Conservation (phyloP, 2,888 invertebrate species). For the Andrena camellia region DNA sequence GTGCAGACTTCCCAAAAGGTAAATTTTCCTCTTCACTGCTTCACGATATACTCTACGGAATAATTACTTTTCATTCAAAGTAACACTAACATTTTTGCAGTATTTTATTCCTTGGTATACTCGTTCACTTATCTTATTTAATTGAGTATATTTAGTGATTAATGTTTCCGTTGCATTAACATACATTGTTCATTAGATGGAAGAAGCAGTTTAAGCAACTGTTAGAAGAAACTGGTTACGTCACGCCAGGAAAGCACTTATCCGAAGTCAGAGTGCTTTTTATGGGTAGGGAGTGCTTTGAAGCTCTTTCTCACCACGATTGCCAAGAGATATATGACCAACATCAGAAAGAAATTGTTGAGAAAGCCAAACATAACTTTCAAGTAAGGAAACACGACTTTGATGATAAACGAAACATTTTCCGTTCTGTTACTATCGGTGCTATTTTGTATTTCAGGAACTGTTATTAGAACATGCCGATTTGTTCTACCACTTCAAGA, state of each 20-base stretch:
- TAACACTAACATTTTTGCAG: slow-evolving; percentile 47
- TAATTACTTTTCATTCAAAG: slow-evolving; percentile 25
- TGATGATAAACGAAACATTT: not conserved
- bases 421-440: not conserved
- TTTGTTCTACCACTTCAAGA: slow-evolving; percentile 96
- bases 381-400: slow-evolving; percentile 86
- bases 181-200: slow-evolving; percentile 88
- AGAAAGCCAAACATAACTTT: slow-evolving; percentile 95
- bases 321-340: slow-evolving; percentile 97
- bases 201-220: slow-evolving; percentile 97
- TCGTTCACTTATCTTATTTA: slow-evolving; percentile 1
- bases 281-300: slow-evolving; percentile 97
- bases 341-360: slow-evolving; percentile 96
- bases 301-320: slow-evolving; percentile 95
- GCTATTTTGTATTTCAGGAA: slow-evolving; percentile 87
- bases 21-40: slow-evolving; percentile 73
- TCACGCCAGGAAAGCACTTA: slow-evolving; percentile 97
- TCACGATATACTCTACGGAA: slow-evolving; percentile 22
- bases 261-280: slow-evolving; percentile 96
- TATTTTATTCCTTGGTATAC: slow-evolving; percentile 25
- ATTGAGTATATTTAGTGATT: not conserved
- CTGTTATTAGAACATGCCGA: slow-evolving; percentile 96
- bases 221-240: slow-evolving; percentile 96
- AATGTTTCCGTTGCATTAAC: slow-evolving; percentile 2
- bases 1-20: slow-evolving; percentile 87